phyloP scores from a whole-genome alignment of 2,113 vertebrate genomes.

The Malurus cyaneus region DNA sequence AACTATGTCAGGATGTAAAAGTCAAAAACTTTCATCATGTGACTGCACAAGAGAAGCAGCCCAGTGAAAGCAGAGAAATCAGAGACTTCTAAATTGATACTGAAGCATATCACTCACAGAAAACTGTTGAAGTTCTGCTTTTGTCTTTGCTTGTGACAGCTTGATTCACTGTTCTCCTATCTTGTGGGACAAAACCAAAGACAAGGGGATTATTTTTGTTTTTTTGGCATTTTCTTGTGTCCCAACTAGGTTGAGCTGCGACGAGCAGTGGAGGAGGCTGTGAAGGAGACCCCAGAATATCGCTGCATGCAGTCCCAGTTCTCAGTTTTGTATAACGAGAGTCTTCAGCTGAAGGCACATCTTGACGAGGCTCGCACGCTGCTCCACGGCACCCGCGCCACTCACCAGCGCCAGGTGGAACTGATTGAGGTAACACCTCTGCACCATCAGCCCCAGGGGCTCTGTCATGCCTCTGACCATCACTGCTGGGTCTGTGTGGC shows the following conservation, averaged over 20 bases:
- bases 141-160: neutral
- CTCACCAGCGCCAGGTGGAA: conserved; percentile 91
- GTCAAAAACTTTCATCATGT: neutral
- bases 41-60: neutral
- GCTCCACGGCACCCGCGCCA: conserved; percentile 88
- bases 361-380: conserved; percentile 91
- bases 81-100: neutral
- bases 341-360: conserved; percentile 90
- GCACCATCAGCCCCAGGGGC: neutral
- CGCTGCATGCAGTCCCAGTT: conserved; percentile 98
- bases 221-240: neutral
- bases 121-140: neutral
- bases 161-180: neutral
- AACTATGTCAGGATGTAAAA: neutral
- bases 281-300: conserved; percentile 92
- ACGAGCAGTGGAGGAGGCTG: conserved; percentile 86
- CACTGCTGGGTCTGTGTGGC: neutral
- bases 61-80: neutral
- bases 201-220: neutral
- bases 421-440: conserved; percentile 85
- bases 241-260: conserved; percentile 81
- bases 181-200: neutral
- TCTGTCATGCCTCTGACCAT: fast-evolving
- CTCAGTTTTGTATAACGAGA: conserved; percentile 96
- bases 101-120: neutral